Base-by-base conservation (phyloP, 2,797 vertebrate genomes). In the Urosaurus nigricauda region DNA sequence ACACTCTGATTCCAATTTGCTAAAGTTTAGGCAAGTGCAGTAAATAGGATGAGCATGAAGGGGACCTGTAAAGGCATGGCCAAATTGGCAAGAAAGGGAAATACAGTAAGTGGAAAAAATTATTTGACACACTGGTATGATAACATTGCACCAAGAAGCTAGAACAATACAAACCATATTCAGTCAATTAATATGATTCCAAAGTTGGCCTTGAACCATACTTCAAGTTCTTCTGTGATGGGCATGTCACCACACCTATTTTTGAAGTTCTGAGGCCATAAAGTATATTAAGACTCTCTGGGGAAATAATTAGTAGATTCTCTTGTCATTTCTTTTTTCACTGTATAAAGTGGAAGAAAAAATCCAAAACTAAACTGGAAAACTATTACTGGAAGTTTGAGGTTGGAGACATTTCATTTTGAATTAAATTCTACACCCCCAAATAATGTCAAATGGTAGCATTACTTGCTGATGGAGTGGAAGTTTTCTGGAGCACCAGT, bases 401-500 rank as follows among this genome's bases (percentile, higher is more conserved):
- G 8, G 26, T 88, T 92, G 85, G 2, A 2, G 60, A 90, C 77
- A 82, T 84, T 85, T 92, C 53, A 58, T 11, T 56, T 85, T 87
- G 75, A 60, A 91, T 87, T 3, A 88, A 12, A 85, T 85, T 91
- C 68, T 74, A 77, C 70, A 91, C 89, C 87, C 32, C 88, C 91
- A 94, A 94, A 91, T 94, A 92, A 94, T 93, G 86, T 91, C 17
- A 21, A 96, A 93, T 93, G 95, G 93, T 90, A 94, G 94, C 91
- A 95, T 95, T 94, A 93, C 89, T 74, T 88, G 85, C 26, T 94
- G 95, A 95, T 71, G 90, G 93, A 95, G 90, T 89, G 92, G 94
- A 96, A 97, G 95, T 96, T 97, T 95, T 94, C 93, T 82, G 4
- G 87, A 94, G 94, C 65, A 79, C 92, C 84, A 95, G 96, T 96